Percentiles rank a stretch among this genome's conserved stretches.
Evolutionary conservation across 2,797 vertebrate genomes (phyloP).

Genomic region (Megalops cyprinoides): DNA sequence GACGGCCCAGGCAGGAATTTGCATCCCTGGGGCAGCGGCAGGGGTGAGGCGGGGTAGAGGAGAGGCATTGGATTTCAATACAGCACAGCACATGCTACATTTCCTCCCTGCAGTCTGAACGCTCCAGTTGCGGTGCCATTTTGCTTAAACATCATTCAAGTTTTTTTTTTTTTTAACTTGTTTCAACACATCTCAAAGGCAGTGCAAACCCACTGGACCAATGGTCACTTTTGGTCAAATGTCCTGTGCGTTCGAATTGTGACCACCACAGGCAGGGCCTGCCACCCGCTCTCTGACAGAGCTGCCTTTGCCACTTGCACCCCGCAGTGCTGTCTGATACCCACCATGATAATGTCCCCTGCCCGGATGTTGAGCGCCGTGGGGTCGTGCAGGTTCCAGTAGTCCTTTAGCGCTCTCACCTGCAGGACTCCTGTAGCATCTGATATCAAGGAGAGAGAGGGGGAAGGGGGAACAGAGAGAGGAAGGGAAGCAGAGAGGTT

Average conservation of each 20-base stretch:
- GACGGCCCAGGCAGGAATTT: neutral
- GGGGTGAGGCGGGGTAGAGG: neutral
- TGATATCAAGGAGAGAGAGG: slow-evolving; percentile 52
- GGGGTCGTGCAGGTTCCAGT: slow-evolving; percentile 95
- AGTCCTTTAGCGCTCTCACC: slow-evolving; percentile 94
- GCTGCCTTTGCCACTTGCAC: neutral
- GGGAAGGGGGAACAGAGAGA: slow-evolving; percentile 4
- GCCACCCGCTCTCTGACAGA: no score
- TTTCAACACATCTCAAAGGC: neutral
- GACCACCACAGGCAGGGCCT: no score
- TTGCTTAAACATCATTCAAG: neutral
- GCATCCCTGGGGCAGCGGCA: neutral
- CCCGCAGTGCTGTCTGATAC: slow-evolving; percentile 23
- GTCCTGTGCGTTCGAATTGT: no score
- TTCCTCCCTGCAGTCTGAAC: neutral
- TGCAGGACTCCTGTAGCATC: slow-evolving; percentile 93
- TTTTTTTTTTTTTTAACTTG: neutral
- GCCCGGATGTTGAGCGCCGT: slow-evolving; percentile 94
- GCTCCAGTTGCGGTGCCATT: neutral
- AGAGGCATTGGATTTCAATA: neutral
- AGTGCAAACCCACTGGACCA: neutral
- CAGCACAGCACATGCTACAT: neutral
- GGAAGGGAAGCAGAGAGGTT: neutral
- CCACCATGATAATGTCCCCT: slow-evolving; percentile 92
- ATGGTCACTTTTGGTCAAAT: no score